A percentile compares a stretch with the other conserved stretches of the same genome.
Conservation (phyloP, 1,140 invertebrate genomes). For the Plectrocnemia conspersa region DNA sequence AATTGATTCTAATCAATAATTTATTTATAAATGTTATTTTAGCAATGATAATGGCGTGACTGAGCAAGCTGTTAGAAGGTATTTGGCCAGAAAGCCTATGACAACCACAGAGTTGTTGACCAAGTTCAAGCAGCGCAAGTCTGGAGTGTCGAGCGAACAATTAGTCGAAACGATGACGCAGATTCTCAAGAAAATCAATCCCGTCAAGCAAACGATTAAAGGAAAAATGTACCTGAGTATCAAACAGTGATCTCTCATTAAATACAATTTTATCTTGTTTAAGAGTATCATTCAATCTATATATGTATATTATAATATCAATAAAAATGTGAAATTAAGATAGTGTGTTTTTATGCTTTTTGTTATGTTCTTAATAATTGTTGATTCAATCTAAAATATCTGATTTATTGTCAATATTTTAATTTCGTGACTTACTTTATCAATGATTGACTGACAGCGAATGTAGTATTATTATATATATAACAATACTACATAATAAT, state of each 20-base stretch:
- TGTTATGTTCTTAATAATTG: neutral
- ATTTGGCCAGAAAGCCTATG: slow-evolving; percentile 92
- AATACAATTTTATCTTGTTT: slow-evolving; percentile 11
- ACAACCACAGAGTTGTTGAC: slow-evolving; percentile 90
- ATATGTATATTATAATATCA: neutral
- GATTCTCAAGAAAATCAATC: slow-evolving; percentile 92
- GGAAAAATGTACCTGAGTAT: slow-evolving; percentile 93
- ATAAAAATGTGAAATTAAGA: neutral
- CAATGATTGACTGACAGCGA: too few species aligned
- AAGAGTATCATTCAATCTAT: neutral
- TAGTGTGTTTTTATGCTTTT: neutral
- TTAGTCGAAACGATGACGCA: slow-evolving; percentile 90
- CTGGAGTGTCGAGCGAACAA: slow-evolving; percentile 83
- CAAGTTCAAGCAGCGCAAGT: slow-evolving; percentile 93
- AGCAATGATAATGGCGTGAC: slow-evolving; percentile 81
- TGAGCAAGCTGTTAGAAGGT: slow-evolving; percentile 89
- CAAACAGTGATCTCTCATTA: slow-evolving; percentile 45
- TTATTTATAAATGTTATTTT: slow-evolving; percentile 3
- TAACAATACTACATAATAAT: too few species aligned
- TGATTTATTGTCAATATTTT: neutral
- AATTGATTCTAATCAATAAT: neutral
- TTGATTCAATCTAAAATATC: neutral
- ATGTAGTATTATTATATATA: too few species aligned
- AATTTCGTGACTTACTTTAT: too few species aligned
- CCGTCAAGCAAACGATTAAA: slow-evolving; percentile 86